Evolutionary conservation across 2,113 vertebrate genomes (phyloP).

Genomic region (Microtus montanus): DNA sequence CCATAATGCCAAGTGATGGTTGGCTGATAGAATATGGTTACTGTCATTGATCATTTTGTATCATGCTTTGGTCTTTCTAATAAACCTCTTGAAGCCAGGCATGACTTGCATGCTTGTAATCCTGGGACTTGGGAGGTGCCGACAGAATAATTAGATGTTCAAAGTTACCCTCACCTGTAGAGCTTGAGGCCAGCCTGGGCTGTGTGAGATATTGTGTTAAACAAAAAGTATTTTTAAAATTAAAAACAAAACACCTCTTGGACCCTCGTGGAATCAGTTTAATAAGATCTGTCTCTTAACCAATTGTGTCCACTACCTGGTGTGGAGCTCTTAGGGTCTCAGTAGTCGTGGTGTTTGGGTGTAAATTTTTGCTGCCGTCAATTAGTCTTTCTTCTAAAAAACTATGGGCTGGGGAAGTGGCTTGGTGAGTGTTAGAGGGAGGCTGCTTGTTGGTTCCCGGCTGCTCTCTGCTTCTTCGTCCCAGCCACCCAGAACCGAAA

Average conservation of each 20-base stretch:
- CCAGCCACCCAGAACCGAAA: too few relatives aligned
- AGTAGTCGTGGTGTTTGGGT: not conserved
- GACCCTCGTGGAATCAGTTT: constrained; percentile 29
- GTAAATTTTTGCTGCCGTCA: not conserved
- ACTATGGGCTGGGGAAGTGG: not conserved
- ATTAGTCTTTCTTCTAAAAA: not conserved
- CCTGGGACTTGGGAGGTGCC: not conserved
- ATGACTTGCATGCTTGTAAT: not conserved
- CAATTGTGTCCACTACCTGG: not conserved
- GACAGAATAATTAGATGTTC: not conserved
- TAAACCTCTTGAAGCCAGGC: constrained; percentile 59
- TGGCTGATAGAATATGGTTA: constrained; percentile 8
- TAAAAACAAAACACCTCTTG: constrained; percentile 18
- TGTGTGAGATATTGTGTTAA: not conserved
- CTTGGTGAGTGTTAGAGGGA: not conserved
- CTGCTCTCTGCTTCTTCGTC: too few relatives aligned
- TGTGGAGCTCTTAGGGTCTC: not conserved
- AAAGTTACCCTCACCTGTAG: too few relatives aligned
- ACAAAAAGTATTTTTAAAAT: not conserved
- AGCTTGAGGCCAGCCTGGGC: not conserved
- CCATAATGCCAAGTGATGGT: not conserved
- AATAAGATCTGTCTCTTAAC: constrained; percentile 15
- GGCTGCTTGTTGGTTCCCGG: too few relatives aligned
- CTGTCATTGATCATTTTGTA: constrained; percentile 53
- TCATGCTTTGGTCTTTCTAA: constrained; percentile 62